Base-by-base conservation (phyloP, 1,140 invertebrate species). In the Atopsyche davidsoni region DNA sequence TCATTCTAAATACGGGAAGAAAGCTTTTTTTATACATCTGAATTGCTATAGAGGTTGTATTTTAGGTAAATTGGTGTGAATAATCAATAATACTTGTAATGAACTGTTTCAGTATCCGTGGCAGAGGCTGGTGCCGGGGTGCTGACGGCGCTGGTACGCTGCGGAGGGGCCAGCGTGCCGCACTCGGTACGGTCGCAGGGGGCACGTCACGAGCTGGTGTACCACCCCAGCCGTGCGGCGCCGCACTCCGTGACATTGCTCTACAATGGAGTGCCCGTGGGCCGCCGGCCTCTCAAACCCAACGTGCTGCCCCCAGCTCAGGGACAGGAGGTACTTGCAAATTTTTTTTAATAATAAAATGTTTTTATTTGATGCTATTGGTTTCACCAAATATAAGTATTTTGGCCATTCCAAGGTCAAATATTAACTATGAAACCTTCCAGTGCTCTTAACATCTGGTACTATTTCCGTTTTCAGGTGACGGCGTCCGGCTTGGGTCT, bases 51-150 rank as follows among this genome's bases (percentile, higher is more conserved):
- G 13, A 10, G 13, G 14, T 6, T 41, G n/a, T 41, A 17, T 4
- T 17, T 6, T 7, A 13, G 11, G 4, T 13, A 35, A 35, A 4
- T 35, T 35, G 36, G 21, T 9, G n/a, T 43, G n/a, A n/a, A n/a
- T n/a, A n/a, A n/a, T n/a, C n/a, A n/a, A n/a, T n/a, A n/a, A 36
- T 36, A 11, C 16, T 36, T 36, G 6, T 9, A 36, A 36, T 36
- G 16, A 9, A 14, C 35, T 48, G 11, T 60, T 43, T 60, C 75
- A 72, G 82, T 74, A 55, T 81, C 64, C 78, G 83, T 80, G 57
- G 78, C 80, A 59, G 75, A 82, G 61, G 89, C 89, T 18, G 93
- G 92, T 2, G 79, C 83, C 46, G 92, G 92, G 3, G 85, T 87
- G 39, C 68, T 96, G 1, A 82, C 83, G 0, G 87, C 87, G 0